Conservation (phyloP, 2,888 invertebrate genomes). For the Cephus runcator region DNA sequence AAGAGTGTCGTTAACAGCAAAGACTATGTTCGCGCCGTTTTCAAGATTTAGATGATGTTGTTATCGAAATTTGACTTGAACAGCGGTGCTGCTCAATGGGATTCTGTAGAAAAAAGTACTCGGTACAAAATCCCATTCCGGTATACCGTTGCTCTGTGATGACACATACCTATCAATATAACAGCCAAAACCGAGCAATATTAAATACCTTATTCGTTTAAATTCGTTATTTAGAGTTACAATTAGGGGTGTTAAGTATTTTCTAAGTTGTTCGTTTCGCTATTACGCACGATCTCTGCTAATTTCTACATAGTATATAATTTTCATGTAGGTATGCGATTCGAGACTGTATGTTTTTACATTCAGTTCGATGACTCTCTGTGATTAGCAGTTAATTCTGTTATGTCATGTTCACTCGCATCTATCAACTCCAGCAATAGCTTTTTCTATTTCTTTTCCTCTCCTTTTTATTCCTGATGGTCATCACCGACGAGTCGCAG, state of each 20-base stretch:
- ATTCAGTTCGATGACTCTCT: not conserved
- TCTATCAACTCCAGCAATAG: not conserved
- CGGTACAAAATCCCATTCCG: constrained; percentile 20
- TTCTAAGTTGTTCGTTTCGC: constrained; percentile 23
- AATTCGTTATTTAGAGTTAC: constrained; percentile 42
- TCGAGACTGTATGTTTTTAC: constrained; percentile 10
- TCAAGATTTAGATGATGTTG: not conserved
- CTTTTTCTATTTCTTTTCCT: not conserved
- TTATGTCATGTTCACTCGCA: not conserved
- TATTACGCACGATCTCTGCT: constrained; percentile 27
- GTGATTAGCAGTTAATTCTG: not conserved
- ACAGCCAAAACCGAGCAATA: constrained; percentile 46
- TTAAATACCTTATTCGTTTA: constrained; percentile 39
- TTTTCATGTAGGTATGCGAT: constrained; percentile 12
- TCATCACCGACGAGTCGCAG: not conserved
- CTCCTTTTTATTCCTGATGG: not conserved
- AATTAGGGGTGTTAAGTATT: constrained; percentile 27
- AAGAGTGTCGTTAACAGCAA: not conserved
- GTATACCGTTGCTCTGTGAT: constrained; percentile 30
- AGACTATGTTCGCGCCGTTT: not conserved
- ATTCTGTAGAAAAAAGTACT: constrained; percentile 26
- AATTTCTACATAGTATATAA: constrained; percentile 28
- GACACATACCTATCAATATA: constrained; percentile 41
- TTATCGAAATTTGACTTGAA: not conserved
- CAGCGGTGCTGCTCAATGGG: not conserved